phyloP scores from a whole-genome alignment of 2,888 invertebrate genomes.

The Anodontia alba region DNA sequence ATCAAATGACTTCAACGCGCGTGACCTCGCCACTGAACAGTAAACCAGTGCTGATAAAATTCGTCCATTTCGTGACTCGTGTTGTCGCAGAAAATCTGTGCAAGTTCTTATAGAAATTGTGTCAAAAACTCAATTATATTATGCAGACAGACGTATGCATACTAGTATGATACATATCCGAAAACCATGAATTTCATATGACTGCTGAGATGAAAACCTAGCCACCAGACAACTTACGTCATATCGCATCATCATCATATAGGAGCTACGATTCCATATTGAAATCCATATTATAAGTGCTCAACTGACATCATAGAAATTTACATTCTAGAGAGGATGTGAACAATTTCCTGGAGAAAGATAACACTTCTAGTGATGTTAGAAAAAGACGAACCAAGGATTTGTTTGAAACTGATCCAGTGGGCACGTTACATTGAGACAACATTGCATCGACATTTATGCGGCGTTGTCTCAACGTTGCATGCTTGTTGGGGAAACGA shows the following conservation, averaged over 20 bases:
- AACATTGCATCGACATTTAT: no score
- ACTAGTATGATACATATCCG: neutral
- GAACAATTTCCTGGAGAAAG: no score
- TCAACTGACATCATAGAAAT: neutral
- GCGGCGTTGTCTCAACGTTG: no score
- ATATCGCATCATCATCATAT: neutral
- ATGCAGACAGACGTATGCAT: neutral
- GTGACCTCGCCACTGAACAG: neutral
- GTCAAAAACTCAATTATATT: neutral
- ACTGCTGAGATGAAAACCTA: neutral
- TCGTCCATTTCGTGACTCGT: neutral
- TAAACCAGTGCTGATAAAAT: neutral
- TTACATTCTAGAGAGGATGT: no score
- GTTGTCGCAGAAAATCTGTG: neutral
- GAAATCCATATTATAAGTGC: constrained; percentile 13
- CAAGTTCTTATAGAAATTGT: neutral
- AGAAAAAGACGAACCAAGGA: no score
- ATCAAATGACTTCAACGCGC: constrained; percentile 53
- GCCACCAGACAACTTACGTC: constrained; percentile 7
- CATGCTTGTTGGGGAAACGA: no score
- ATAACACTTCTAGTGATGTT: no score
- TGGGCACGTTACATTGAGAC: no score
- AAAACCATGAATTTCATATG: neutral
- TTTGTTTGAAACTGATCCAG: neutral
- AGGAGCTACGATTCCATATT: neutral